Evolutionary conservation across 30 jellyfish, hydroid and myxozoan genomes (phyloP), one percentile per base, ranked within the genome.

Genomic region (Catostylus mosaicus): DNA sequence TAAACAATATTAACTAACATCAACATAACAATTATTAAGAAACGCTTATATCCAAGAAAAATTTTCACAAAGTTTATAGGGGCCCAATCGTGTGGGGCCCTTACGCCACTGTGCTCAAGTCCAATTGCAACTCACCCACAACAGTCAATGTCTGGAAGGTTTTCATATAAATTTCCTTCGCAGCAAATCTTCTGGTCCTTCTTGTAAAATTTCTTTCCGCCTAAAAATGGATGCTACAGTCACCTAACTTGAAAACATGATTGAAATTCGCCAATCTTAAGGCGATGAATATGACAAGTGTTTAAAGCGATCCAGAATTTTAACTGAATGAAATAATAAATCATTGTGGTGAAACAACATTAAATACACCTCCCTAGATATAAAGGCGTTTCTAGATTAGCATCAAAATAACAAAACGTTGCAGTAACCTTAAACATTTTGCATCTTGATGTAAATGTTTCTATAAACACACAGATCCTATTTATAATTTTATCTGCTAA

Each of bases 121-220:
- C 14, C 23, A 61, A 23, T 4, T 29, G 2, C 24, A 5, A 12
- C 80, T 32, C 36, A 68, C 80, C 80, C 80, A 46, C 80, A 68
- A 24, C 88, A 77, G 3, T 60, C 30, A 23, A 36, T 45, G n/a
- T n/a, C 30, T 8, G 63, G 18, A 1, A 2, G 26, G 29, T 65
- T 63, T 16, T 18, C 18, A 9, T 34, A 33, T 48, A 79, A 32
- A 40, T 31, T 30, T 27, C 75, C 82, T 10, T 33, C 20, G 30
- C 82, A 65, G 75, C 82, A 79, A 23, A 75, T 16, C 14, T 43
- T 34, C 12, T 20, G 10, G 3, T 30, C 30, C n/a, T 70, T 37
- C 26, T 72, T 51, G 36, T 72, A 72, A 19, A 24, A 40, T 26
- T 30, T 32, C 34, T 31, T 72, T 23, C 84, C 84, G 45, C 84